Evolutionary conservation across 2,888 invertebrate genomes (phyloP).

Genomic region (Drosophila quasianomalipes): DNA sequence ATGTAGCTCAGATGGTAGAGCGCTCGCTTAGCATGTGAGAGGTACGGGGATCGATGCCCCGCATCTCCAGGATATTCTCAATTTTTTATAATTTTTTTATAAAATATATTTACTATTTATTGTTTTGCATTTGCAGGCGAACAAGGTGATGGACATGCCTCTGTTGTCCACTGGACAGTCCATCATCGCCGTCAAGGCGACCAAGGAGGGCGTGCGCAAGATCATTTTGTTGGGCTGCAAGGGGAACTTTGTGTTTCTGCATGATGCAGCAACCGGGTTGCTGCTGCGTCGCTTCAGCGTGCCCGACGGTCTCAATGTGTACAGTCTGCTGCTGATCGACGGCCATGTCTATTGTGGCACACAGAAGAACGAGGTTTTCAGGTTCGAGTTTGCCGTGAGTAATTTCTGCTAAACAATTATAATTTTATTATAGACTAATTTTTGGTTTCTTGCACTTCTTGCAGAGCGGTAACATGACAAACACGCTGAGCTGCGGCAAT

Average conservation of each 20-base stretch:
- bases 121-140: slow-evolving; percentile 86
- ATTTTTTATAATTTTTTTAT: slow-evolving; percentile 6
- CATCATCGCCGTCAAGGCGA: slow-evolving; percentile 89
- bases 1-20: slow-evolving; percentile 86
- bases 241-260: slow-evolving; percentile 89
- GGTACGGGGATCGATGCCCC: slow-evolving; percentile 86
- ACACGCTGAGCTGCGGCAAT: slow-evolving; percentile 88
- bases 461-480: slow-evolving; percentile 89
- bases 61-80: slow-evolving; percentile 83
- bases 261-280: slow-evolving; percentile 90
- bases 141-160: slow-evolving; percentile 79
- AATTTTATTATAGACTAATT: too few relatives aligned
- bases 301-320: slow-evolving; percentile 88
- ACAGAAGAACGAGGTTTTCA: slow-evolving; percentile 89
- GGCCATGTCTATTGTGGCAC: slow-evolving; percentile 92
- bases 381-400: slow-evolving; percentile 92
- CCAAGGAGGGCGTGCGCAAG: slow-evolving; percentile 90
- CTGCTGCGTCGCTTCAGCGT: slow-evolving; percentile 88
- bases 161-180: slow-evolving; percentile 89
- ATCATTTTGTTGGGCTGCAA: slow-evolving; percentile 88
- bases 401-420: background rate
- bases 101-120: background rate
- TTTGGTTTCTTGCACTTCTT: slow-evolving; percentile 56
- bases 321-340: slow-evolving; percentile 89
- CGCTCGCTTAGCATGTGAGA: slow-evolving; percentile 86